These are phyloP conservation scores for Dasypolia templi DNA, from an alignment of 2,888 invertebrate species.

Conservation along the genomic window DNA sequence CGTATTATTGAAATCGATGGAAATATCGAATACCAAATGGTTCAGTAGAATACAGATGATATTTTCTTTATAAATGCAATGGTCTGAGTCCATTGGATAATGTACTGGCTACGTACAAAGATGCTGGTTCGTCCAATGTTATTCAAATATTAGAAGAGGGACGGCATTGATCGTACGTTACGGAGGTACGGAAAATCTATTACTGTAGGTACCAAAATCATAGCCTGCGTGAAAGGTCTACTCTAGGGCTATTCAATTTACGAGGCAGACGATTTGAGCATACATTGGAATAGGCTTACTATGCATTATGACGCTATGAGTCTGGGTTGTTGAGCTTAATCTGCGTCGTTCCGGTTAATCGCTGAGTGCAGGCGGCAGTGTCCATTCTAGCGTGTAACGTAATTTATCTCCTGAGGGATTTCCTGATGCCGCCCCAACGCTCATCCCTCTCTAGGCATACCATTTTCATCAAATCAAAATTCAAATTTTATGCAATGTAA, in stretches of 20 bases:
- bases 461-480: slow-evolving; percentile 49
- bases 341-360: slow-evolving; percentile 59
- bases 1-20: slow-evolving; percentile 9
- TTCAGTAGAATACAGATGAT: slow-evolving; percentile 10
- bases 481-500: slow-evolving; percentile 50
- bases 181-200: slow-evolving; percentile 4
- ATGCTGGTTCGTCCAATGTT: slow-evolving; percentile 1
- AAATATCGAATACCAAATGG: neutral
- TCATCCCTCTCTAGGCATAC: slow-evolving; percentile 25
- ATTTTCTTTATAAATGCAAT: slow-evolving; percentile 5
- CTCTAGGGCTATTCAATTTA: slow-evolving; percentile 33
- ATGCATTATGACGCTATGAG: slow-evolving; percentile 38
- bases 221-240: slow-evolving; percentile 1
- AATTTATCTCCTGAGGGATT: slow-evolving; percentile 62
- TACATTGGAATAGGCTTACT: slow-evolving; percentile 53
- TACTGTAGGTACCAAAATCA: slow-evolving; percentile 15
- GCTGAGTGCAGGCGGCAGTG: slow-evolving; percentile 57
- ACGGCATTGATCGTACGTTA: slow-evolving; percentile 1
- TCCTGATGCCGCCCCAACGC: slow-evolving; percentile 39
- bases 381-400: slow-evolving; percentile 64
- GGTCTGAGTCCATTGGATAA: neutral
- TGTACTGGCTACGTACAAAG: neutral
- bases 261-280: slow-evolving; percentile 19
- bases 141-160: slow-evolving; percentile 31
- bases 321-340: slow-evolving; percentile 45